Conservation (phyloP, 1,140 invertebrate species). For the Phortica variegata region DNA sequence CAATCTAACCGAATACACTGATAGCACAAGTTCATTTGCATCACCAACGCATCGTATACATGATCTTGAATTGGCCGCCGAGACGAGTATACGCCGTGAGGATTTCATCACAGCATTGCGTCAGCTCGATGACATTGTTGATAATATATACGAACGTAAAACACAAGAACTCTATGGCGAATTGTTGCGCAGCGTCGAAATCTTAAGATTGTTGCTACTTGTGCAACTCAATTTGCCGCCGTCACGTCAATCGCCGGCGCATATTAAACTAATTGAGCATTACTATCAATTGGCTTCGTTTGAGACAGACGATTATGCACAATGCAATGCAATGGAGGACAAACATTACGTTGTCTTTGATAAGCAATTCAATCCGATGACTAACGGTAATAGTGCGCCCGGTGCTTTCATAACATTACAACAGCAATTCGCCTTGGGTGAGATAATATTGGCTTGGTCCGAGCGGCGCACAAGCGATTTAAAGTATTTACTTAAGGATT, state of each 20-base stretch:
- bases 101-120: slow-evolving; percentile 43
- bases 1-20: slow-evolving; percentile 30
- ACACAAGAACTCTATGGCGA: slow-evolving; percentile 38
- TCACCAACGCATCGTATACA: slow-evolving; percentile 49
- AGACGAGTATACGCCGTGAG: slow-evolving; percentile 22
- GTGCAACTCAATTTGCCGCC: slow-evolving; percentile 46
- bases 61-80: slow-evolving; percentile 41
- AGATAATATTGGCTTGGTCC: slow-evolving; percentile 41
- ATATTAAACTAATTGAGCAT: slow-evolving; percentile 51
- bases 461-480: slow-evolving; percentile 41
- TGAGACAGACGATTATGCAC: slow-evolving; percentile 12
- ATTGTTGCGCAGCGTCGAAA: slow-evolving; percentile 37
- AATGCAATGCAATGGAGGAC: not conserved
- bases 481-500: slow-evolving; percentile 32
- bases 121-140: slow-evolving; percentile 51
- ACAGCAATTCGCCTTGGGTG: slow-evolving; percentile 38
- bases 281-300: slow-evolving; percentile 41
- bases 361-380: not conserved
- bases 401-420: slow-evolving; percentile 37
- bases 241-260: slow-evolving; percentile 47
- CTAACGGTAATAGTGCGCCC: slow-evolving; percentile 21
- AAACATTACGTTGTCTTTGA: not conserved
- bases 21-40: slow-evolving; percentile 45
- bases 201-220: slow-evolving; percentile 40
- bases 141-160: slow-evolving; percentile 50